These are phyloP conservation scores for Calycopis cecrops DNA, from an alignment of 1,140 invertebrate species.

Conservation along the genomic window DNA sequence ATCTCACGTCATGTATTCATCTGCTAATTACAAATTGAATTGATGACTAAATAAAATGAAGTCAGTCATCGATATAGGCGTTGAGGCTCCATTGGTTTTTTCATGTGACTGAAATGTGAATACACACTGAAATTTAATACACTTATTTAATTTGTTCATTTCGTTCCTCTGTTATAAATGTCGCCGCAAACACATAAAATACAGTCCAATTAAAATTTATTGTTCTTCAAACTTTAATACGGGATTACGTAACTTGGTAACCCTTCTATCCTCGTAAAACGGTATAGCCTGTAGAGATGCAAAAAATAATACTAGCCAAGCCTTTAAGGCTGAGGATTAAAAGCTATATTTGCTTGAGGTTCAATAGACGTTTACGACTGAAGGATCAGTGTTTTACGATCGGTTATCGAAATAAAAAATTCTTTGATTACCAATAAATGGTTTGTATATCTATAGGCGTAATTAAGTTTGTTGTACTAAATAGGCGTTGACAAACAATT, in stretches of 20 bases:
- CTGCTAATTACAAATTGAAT: too few relatives aligned
- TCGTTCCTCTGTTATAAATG: conserved; percentile 63
- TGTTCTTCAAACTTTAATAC: conserved; percentile 61
- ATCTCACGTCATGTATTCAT: too few relatives aligned
- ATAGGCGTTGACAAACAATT: neutral
- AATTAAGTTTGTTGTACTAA: neutral
- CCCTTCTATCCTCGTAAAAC: conserved; percentile 60
- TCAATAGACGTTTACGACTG: conserved; percentile 52
- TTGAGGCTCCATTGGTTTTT: too few relatives aligned
- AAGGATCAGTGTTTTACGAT: conserved; percentile 61
- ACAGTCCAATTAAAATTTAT: conserved; percentile 66
- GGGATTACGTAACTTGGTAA: conserved; percentile 62
- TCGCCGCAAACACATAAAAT: conserved; percentile 62
- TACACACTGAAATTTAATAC: neutral
- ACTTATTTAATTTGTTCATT: conserved; percentile 32
- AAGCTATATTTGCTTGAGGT: conserved; percentile 42
- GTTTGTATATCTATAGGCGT: conserved; percentile 11
- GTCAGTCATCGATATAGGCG: too few relatives aligned
- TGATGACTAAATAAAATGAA: too few relatives aligned
- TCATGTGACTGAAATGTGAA: too few relatives aligned
- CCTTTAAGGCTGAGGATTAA: conserved; percentile 38
- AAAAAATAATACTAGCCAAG: conserved; percentile 42
- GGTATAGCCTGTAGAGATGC: conserved; percentile 50
- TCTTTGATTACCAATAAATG: conserved; percentile 34
- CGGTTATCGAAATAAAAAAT: conserved; percentile 66